A percentile compares a stretch with the other conserved stretches of the same genome.
Conservation (phyloP, 30 jellyfish, hydroid and myxozoan species). For the Chironex yamaguchii region DNA sequence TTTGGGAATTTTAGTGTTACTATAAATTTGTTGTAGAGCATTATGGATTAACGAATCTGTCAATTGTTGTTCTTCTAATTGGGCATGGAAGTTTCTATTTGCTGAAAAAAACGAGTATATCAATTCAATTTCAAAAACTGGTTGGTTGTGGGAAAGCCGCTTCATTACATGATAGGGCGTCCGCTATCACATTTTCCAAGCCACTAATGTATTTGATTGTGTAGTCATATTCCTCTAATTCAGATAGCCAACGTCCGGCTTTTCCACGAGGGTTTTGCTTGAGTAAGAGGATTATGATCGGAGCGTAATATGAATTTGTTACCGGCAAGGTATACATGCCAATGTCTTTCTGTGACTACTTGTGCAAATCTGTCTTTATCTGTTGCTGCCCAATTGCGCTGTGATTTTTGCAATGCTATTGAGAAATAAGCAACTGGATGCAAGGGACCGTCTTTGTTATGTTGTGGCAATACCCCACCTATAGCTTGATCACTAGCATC, state of each 20-base stretch:
- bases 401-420: not conserved
- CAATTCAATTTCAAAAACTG: not conserved
- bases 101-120: conserved; percentile 13
- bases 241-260: conserved; percentile 26
- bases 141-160: conserved; percentile 2
- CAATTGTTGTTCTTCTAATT: conserved; percentile 8
- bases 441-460: not conserved
- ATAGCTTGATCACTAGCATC: conserved; percentile 17
- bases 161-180: conserved; percentile 14
- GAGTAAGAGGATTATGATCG: conserved; percentile 28
- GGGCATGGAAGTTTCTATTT: conserved; percentile 1
- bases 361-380: conserved; percentile 18
- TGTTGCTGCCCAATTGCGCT: conserved; percentile 30
- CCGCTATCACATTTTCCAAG: conserved; percentile 12
- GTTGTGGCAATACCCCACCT: conserved; percentile 20
- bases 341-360: conserved; percentile 18
- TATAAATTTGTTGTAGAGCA: not conserved
- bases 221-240: conserved; percentile 17
- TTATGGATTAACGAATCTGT: conserved; percentile 12
- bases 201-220: conserved; percentile 4
- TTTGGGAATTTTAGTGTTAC: conserved; percentile 1
- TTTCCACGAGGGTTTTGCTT: conserved; percentile 28
- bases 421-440: conserved; percentile 14
- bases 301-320: not conserved
- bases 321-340: conserved; percentile 48